Evolutionary conservation across 1,140 invertebrate species (phyloP).

Genomic region (Delia radicum): DNA sequence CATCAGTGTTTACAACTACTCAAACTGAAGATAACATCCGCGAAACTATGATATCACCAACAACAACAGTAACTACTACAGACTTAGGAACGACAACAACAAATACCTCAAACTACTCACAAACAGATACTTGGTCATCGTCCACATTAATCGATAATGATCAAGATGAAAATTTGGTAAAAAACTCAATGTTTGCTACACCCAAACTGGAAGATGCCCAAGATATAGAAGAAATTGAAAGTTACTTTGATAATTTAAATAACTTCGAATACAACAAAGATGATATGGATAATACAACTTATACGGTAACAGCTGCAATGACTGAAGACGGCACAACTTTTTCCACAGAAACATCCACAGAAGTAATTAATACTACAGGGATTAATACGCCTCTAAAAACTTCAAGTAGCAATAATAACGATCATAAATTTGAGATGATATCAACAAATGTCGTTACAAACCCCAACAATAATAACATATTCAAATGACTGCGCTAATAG

Average conservation of each 20-base stretch:
- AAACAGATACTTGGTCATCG: not conserved
- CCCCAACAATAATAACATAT: not conserved
- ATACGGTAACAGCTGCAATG: not conserved
- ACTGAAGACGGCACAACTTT: not conserved
- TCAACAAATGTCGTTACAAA: no score
- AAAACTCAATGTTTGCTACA: not conserved
- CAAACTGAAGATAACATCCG: not conserved
- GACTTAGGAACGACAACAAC: slow-evolving; percentile 10
- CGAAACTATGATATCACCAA: no score
- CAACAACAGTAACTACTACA: slow-evolving; percentile 6
- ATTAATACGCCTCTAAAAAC: not conserved
- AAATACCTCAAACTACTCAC: not conserved
- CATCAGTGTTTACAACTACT: not conserved
- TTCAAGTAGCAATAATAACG: not conserved
- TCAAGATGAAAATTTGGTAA: not conserved
- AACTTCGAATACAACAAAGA: not conserved
- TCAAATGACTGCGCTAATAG: not conserved
- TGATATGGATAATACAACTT: not conserved
- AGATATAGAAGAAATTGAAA: not conserved
- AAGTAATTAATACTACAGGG: no score
- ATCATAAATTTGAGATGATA: no score
- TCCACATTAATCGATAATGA: not conserved
- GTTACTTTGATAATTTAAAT: not conserved
- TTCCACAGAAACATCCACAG: not conserved
- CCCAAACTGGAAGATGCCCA: not conserved